Conservation (phyloP, 1,140 invertebrate genomes). For the Trichonephila clavata region DNA sequence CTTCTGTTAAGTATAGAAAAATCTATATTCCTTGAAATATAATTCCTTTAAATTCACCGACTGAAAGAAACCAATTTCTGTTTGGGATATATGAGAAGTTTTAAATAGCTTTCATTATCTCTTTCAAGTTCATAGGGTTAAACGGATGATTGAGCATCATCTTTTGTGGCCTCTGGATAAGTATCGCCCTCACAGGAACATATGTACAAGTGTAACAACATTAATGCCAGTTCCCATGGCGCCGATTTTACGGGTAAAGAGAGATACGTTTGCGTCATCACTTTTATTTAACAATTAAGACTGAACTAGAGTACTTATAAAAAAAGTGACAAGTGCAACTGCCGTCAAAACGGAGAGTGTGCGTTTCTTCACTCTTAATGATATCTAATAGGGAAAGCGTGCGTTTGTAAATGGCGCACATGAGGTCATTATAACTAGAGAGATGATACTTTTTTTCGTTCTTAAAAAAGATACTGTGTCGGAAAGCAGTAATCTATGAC, state of each 20-base stretch:
- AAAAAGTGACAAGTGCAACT: conserved; percentile 1
- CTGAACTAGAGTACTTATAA: neutral
- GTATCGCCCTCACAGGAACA: conserved; percentile 28
- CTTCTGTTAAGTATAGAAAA: too few species aligned
- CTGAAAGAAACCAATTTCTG: too few species aligned
- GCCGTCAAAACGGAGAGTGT: neutral
- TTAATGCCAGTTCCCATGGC: conserved; percentile 15
- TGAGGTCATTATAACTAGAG: neutral
- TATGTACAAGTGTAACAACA: conserved; percentile 47
- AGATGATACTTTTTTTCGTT: neutral
- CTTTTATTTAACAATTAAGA: conserved; percentile 61
- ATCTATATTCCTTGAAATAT: too few species aligned
- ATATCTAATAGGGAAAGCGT: conserved; percentile 55
- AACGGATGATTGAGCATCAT: neutral
- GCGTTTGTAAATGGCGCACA: neutral
- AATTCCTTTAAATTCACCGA: too few species aligned
- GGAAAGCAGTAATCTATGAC: neutral
- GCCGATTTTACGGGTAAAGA: conserved; percentile 30
- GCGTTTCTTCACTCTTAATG: conserved; percentile 68
- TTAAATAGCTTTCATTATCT: neutral
- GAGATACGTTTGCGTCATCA: conserved; percentile 10
- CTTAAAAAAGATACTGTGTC: neutral
- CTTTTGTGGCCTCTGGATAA: neutral
- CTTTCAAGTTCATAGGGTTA: neutral
- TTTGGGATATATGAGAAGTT: neutral